Percentiles rank a stretch among this genome's conserved stretches.
These are phyloP conservation scores for Falcunculus frontatus DNA, from an alignment of 2,113 vertebrate genomes.

Conservation along the genomic window DNA sequence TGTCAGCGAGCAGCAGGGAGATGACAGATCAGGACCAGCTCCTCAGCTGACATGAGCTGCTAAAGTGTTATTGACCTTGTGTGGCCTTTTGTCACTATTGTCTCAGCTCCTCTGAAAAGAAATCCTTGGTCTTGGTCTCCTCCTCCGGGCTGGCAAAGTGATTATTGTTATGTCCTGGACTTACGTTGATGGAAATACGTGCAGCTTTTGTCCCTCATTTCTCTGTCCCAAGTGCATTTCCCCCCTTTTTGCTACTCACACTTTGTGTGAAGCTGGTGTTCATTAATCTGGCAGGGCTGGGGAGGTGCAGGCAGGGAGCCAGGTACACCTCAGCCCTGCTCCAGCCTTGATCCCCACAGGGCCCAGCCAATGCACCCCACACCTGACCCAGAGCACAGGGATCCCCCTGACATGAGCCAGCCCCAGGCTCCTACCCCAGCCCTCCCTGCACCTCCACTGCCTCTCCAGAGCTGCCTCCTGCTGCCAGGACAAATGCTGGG, in stretches of 20 bases:
- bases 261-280: not conserved
- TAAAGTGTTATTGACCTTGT: constrained; percentile 19
- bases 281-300: not conserved
- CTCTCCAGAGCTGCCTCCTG: not conserved
- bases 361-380: not conserved
- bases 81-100: constrained; percentile 36
- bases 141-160: not conserved
- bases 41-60: constrained; percentile 2
- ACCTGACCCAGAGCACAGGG: not conserved
- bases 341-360: rapidly evolving
- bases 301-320: not conserved
- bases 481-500: not conserved
- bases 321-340: not conserved
- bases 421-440: not conserved
- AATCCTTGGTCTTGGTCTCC: not conserved
- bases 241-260: not conserved
- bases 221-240: not conserved
- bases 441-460: not conserved
- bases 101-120: constrained; percentile 21
- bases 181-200: constrained; percentile 11
- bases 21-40: constrained; percentile 7
- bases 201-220: not conserved
- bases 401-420: not conserved
- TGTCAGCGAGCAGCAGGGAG: constrained; percentile 9
- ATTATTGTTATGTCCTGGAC: constrained; percentile 8